Conservation (phyloP, 23 tunicate species). For the Ascidia mentula region DNA sequence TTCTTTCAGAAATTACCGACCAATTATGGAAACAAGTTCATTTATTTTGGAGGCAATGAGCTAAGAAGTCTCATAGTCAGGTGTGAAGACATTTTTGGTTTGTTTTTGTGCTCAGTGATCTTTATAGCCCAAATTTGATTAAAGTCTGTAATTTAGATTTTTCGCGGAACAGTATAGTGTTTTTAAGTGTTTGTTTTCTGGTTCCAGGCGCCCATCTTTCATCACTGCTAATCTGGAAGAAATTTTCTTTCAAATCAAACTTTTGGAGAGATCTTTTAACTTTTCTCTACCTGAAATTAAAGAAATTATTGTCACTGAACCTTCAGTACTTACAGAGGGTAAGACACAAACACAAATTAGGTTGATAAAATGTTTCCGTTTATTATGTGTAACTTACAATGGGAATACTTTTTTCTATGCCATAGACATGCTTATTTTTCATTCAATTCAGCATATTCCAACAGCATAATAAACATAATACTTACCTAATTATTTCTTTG, state of each 20-base stretch:
- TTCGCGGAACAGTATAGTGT: neutral
- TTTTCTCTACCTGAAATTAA: constrained; percentile 57
- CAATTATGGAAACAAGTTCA: constrained; percentile 24
- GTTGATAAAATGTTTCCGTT: no score
- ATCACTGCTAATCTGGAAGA: constrained; percentile 17
- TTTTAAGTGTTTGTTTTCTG: neutral
- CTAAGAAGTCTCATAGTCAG: constrained; percentile 46
- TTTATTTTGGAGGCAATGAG: constrained; percentile 33
- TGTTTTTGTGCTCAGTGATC: no score
- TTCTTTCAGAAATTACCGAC: constrained; percentile 72
- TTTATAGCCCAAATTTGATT: no score
- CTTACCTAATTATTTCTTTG: no score
- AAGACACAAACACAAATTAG: no score
- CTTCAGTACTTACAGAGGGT: constrained; percentile 35
- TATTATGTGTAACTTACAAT: no score
- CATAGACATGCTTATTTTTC: no score
- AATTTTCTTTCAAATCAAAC: constrained; percentile 42
- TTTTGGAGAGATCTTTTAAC: constrained; percentile 64
- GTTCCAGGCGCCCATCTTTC: constrained; percentile 57
- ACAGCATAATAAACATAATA: no score
- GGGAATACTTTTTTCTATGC: no score
- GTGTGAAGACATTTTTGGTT: no score
- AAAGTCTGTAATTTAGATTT: no score
- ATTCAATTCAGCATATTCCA: no score
- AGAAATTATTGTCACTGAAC: constrained; percentile 30